Percentiles rank a stretch among this genome's conserved stretches.
Evolutionary conservation across 2,797 vertebrate genomes (phyloP).

Genomic region (Aeoliscus strigatus): DNA sequence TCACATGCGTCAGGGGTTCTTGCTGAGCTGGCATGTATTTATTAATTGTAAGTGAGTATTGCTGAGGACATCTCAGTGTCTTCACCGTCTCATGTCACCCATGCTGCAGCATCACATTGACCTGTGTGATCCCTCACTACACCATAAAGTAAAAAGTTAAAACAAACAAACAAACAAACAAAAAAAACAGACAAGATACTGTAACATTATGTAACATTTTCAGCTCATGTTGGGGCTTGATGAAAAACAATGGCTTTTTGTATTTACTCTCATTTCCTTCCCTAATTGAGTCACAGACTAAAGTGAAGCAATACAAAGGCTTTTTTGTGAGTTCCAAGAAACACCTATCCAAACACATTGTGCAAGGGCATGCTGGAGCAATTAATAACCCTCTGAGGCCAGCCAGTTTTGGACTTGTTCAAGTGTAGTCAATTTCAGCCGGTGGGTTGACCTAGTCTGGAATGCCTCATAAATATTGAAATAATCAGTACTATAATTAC

Average conservation of each 20-base stretch:
- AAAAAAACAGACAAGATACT: slow-evolving; percentile 69
- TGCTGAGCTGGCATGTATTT: not conserved
- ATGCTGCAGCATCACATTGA: slow-evolving; percentile 10
- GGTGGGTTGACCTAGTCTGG: slow-evolving; percentile 38
- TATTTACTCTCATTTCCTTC: slow-evolving; percentile 83
- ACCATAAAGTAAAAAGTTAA: slow-evolving; percentile 57
- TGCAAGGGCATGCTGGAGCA: slow-evolving; percentile 68
- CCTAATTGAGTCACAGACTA: slow-evolving; percentile 84
- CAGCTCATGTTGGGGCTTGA: slow-evolving; percentile 51
- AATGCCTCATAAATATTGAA: slow-evolving; percentile 59
- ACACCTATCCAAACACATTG: slow-evolving; percentile 83
- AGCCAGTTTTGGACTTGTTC: slow-evolving; percentile 62
- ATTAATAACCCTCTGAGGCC: slow-evolving; percentile 73
- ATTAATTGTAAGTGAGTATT: not conserved
- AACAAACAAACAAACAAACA: slow-evolving; percentile 70
- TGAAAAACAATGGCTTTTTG: slow-evolving; percentile 84
- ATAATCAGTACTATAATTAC: slow-evolving; percentile 59
- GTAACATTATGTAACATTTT: slow-evolving; percentile 70
- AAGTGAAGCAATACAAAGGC: slow-evolving; percentile 82
- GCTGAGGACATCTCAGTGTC: not conserved
- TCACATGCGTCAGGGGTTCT: not conserved
- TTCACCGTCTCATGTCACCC: slow-evolving; percentile 2
- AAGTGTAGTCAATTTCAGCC: slow-evolving; percentile 50
- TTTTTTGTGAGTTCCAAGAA: slow-evolving; percentile 79
- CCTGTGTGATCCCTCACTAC: slow-evolving; percentile 12